Evolutionary conservation across 2,888 invertebrate species (phyloP).

Genomic region (Phrixothrix hirtus): DNA sequence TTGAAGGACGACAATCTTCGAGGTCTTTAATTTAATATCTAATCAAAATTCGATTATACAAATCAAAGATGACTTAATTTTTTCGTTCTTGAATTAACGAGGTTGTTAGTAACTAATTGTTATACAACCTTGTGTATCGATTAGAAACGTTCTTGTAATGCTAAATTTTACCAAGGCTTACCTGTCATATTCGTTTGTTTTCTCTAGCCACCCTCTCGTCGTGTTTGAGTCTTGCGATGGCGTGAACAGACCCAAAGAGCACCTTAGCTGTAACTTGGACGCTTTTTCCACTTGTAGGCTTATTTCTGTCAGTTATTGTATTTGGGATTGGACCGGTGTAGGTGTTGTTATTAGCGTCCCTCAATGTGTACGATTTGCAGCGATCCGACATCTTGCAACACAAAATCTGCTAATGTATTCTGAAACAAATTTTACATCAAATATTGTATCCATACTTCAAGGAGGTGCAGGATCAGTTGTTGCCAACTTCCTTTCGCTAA

Average conservation of each 20-base stretch:
- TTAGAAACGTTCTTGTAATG: too few species aligned
- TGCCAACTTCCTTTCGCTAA: too few species aligned
- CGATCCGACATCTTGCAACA: slow-evolving; percentile 61
- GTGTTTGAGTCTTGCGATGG: slow-evolving; percentile 74
- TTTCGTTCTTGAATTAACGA: too few species aligned
- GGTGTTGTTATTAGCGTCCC: slow-evolving; percentile 64
- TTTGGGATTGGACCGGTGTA: slow-evolving; percentile 54
- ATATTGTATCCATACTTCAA: too few species aligned
- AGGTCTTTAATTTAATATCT: too few species aligned
- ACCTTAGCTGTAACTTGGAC: slow-evolving; percentile 73
- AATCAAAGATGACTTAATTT: too few species aligned
- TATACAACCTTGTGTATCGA: too few species aligned
- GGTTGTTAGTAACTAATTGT: too few species aligned
- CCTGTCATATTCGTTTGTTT: slow-evolving; percentile 59
- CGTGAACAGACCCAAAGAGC: slow-evolving; percentile 72
- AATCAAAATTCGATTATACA: too few species aligned
- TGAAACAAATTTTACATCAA: slow-evolving; percentile 7
- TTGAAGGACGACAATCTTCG: too few species aligned
- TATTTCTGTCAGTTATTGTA: slow-evolving; percentile 37
- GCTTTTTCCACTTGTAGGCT: slow-evolving; percentile 40
- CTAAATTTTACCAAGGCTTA: too few species aligned
- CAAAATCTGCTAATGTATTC: slow-evolving; percentile 3
- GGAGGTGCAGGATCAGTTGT: too few species aligned
- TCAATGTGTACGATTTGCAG: slow-evolving; percentile 59
- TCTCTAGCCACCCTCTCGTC: slow-evolving; percentile 70